Evolutionary conservation across 2,113 vertebrate genomes (phyloP).

Genomic region (Sitta europaea): DNA sequence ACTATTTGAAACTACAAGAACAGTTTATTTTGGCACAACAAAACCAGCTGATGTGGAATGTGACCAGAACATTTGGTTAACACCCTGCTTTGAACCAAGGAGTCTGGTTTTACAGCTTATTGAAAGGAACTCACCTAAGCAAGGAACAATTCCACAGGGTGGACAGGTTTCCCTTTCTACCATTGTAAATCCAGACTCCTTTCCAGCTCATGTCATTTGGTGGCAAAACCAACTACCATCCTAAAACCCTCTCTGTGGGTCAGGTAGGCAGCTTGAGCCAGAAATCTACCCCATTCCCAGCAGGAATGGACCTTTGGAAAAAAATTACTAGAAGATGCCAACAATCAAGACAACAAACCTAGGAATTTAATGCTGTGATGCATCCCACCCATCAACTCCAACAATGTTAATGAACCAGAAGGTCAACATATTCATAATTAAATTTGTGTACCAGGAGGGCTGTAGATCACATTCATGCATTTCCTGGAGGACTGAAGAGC

Average conservation of each 20-base stretch:
- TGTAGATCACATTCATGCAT: neutral
- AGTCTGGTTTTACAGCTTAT: neutral
- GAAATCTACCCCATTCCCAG: neutral
- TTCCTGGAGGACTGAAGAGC: conserved; percentile 4
- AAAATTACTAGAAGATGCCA: neutral
- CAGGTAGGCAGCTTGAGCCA: neutral
- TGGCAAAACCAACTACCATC: neutral
- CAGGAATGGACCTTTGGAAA: neutral
- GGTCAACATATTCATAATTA: neutral
- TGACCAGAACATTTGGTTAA: neutral
- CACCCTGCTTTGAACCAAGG: conserved; percentile 12
- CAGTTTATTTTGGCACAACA: conserved; percentile 43
- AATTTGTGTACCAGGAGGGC: neutral
- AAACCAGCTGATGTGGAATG: conserved; percentile 1
- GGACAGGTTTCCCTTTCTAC: neutral
- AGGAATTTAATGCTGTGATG: neutral
- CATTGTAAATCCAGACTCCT: neutral
- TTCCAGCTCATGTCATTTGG: neutral
- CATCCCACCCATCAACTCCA: neutral
- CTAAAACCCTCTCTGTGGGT: neutral
- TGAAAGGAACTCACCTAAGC: conserved; percentile 12
- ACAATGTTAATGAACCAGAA: neutral
- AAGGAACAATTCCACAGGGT: neutral
- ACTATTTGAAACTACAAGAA: neutral
- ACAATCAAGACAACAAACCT: neutral